These are phyloP conservation scores for Danionella dracula DNA, from an alignment of 2,797 vertebrate species.

Conservation along the genomic window DNA sequence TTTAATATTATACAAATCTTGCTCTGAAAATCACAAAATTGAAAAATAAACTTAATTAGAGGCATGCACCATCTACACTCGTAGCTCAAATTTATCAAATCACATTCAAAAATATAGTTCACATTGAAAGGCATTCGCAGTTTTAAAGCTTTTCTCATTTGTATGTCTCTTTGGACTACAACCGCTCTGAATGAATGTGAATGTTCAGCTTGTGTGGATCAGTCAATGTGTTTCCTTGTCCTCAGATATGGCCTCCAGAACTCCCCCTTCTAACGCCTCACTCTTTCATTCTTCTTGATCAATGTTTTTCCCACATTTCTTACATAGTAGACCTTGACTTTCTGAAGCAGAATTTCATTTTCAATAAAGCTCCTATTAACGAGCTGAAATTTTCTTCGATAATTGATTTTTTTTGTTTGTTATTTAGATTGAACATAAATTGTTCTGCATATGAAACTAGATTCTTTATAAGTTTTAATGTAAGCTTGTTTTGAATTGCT, in stretches of 20 bases:
- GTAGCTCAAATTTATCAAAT: too few species aligned
- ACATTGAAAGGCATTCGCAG: too few species aligned
- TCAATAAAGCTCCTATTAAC: background rate
- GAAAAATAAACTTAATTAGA: too few species aligned
- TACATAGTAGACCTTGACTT: background rate
- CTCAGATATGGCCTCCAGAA: background rate
- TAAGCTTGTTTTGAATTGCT: conserved; percentile 1
- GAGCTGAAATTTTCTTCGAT: background rate
- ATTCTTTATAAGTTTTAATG: background rate
- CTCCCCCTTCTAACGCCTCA: background rate
- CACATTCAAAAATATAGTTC: too few species aligned
- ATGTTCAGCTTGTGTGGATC: background rate
- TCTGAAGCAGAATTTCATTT: background rate
- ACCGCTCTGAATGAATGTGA: too few species aligned
- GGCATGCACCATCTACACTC: too few species aligned
- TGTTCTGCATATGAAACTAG: background rate
- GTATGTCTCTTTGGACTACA: background rate
- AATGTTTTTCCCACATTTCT: background rate
- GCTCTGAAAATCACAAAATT: too few species aligned
- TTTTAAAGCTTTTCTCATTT: background rate
- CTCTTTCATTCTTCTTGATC: background rate
- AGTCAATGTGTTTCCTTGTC: background rate
- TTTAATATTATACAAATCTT: too few species aligned
- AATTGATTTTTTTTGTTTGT: background rate
- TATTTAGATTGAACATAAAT: background rate